Conservation (phyloP, 1,140 invertebrate species). For the Aphidius gifuensis region DNA sequence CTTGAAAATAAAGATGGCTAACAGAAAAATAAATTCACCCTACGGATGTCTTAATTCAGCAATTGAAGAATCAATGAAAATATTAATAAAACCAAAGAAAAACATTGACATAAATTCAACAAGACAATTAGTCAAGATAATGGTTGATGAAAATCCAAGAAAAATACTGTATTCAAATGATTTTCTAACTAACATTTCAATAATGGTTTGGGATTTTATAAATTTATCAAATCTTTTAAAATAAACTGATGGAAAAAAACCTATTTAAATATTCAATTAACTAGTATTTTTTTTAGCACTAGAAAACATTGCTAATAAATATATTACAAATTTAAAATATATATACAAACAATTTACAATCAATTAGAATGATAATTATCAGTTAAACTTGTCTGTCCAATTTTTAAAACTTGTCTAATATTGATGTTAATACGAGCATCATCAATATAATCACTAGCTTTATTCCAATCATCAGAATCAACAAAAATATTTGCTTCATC, state of each 20-base stretch:
- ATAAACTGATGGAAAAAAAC: background rate
- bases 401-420: slow-evolving; percentile 67
- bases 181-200: slow-evolving; percentile 30
- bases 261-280: too few species aligned
- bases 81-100: slow-evolving; percentile 23
- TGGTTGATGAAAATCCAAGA: background rate
- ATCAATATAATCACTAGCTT: slow-evolving; percentile 58
- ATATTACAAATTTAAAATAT: slow-evolving; percentile 9
- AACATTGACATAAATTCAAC: background rate
- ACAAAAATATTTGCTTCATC: slow-evolving; percentile 20
- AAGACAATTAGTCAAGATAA: background rate
- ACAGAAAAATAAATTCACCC: slow-evolving; percentile 20
- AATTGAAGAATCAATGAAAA: slow-evolving; percentile 26
- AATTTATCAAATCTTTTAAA: slow-evolving; percentile 25
- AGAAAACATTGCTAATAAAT: too few species aligned
- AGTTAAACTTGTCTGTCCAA: slow-evolving; percentile 42
- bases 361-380: slow-evolving; percentile 11
- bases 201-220: slow-evolving; percentile 32
- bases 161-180: slow-evolving; percentile 13
- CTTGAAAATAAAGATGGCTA: slow-evolving; percentile 8
- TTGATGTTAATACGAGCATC: slow-evolving; percentile 74
- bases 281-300: too few species aligned
- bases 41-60: slow-evolving; percentile 16
- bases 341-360: slow-evolving; percentile 14
- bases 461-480: slow-evolving; percentile 53